phyloP scores from a whole-genome alignment of 1,140 invertebrate species.

The Drosophila neocordata region DNA sequence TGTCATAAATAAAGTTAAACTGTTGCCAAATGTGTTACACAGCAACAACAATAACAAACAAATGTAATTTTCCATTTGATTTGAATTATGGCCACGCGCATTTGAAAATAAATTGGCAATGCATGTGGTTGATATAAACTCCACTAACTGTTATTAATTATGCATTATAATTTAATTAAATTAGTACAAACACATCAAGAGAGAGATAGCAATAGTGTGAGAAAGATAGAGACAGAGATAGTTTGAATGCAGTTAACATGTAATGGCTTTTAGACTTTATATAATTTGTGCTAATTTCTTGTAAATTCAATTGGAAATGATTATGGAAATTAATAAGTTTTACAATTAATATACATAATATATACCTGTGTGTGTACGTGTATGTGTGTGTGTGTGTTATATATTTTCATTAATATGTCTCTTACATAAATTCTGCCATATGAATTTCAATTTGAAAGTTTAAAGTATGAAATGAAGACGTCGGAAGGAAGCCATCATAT shows the following conservation, averaged over 20 bases:
- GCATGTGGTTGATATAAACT: slow-evolving; percentile 19
- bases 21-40: neutral
- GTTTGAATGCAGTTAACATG: neutral
- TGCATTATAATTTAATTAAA: slow-evolving; percentile 69
- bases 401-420: neutral
- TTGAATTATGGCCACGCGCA: slow-evolving; percentile 36
- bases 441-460: slow-evolving; percentile 63
- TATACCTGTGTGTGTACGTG: slow-evolving; percentile 55
- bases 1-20: slow-evolving; percentile 6
- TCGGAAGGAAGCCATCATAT: neutral
- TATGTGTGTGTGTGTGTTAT: neutral
- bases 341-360: slow-evolving; percentile 69
- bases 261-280: slow-evolving; percentile 21
- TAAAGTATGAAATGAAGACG: slow-evolving; percentile 4
- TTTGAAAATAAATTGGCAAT: slow-evolving; percentile 11
- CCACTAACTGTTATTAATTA: slow-evolving; percentile 61
- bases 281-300: slow-evolving; percentile 59
- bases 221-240: slow-evolving; percentile 6
- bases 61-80: slow-evolving; percentile 14
- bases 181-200: slow-evolving; percentile 36
- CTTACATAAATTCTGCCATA: slow-evolving; percentile 31
- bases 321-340: slow-evolving; percentile 40
- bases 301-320: slow-evolving; percentile 59
- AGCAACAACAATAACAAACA: neutral
- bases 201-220: neutral